Percentiles rank a stretch among this genome's conserved stretches.
These are phyloP conservation scores for Brevimyrus niger DNA, from an alignment of 2,113 vertebrate species.

Conservation along the genomic window DNA sequence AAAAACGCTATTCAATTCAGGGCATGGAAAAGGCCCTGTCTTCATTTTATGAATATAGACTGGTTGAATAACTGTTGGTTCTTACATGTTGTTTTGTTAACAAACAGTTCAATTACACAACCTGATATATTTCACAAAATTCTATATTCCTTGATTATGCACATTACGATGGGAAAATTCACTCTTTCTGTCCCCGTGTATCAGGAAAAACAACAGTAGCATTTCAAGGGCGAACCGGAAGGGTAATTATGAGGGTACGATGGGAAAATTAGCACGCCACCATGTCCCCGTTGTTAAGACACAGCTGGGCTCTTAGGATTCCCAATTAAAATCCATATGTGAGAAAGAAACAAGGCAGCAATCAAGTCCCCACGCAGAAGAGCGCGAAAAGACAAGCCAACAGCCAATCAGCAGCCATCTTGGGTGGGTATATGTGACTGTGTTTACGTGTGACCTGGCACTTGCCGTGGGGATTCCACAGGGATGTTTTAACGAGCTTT, in stretches of 20 bases:
- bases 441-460: background rate
- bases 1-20: background rate
- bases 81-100: background rate
- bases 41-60: background rate
- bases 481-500: background rate
- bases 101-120: background rate
- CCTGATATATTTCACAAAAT: background rate
- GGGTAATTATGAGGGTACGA: background rate
- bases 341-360: background rate
- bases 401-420: background rate
- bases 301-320: background rate
- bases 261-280: background rate
- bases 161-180: background rate
- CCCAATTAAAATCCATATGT: conserved; percentile 11
- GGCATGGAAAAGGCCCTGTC: background rate
- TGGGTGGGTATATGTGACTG: background rate
- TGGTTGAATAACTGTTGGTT: background rate
- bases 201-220: background rate
- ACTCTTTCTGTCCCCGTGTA: background rate
- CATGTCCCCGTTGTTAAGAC: background rate
- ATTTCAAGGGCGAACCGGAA: background rate
- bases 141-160: background rate
- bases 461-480: background rate
- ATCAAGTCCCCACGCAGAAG: background rate
- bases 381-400: background rate